Evolutionary conservation across 2,888 invertebrate genomes (phyloP).

Genomic region (Nomada fucata): DNA sequence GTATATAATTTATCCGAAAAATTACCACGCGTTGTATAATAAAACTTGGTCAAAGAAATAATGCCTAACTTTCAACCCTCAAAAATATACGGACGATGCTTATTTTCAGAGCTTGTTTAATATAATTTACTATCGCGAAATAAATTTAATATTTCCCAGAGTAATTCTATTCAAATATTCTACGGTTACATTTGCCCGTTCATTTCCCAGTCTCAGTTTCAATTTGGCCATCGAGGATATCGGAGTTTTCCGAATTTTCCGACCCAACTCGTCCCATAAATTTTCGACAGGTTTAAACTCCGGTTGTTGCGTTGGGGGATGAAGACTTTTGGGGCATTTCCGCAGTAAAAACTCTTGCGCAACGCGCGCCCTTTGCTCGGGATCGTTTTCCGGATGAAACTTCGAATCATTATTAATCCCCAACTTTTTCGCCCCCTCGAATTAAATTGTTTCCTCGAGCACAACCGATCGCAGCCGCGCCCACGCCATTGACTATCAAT

Average conservation of each 20-base stretch:
- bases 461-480: background rate
- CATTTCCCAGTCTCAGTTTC: background rate
- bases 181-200: background rate
- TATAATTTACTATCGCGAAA: background rate
- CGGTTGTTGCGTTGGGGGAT: background rate
- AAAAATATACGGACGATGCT: background rate
- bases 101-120: background rate
- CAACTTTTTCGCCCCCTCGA: background rate
- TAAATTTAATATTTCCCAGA: background rate
- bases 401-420: background rate
- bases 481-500: background rate
- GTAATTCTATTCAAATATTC: background rate
- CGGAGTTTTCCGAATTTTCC: background rate
- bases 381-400: no score
- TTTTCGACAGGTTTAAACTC: background rate
- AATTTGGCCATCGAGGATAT: background rate
- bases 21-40: no score
- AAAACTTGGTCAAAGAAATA: background rate
- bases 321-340: background rate
- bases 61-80: background rate
- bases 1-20: no score
- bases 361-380: no score
- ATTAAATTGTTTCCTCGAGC: background rate
- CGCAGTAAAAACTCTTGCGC: no score
- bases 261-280: background rate